These are phyloP conservation scores for Temnopleurus reevesii DNA, from an alignment of 53 echinoderm and acorn worm species.

Conservation along the genomic window DNA sequence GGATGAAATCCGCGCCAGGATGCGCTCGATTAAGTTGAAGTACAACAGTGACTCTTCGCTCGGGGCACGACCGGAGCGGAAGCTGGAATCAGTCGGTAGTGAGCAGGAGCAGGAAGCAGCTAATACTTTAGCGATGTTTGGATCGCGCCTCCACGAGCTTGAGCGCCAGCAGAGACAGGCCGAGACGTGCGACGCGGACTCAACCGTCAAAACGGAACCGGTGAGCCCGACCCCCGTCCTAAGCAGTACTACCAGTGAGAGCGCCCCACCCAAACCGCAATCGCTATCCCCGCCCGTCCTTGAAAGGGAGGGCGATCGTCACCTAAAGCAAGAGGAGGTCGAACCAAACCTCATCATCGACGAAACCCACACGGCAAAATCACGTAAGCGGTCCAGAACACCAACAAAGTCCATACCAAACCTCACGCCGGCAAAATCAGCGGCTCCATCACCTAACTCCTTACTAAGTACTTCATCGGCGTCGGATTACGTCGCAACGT, in stretches of 20 bases:
- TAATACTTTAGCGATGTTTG: conserved; percentile 1
- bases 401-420: conserved; percentile 49
- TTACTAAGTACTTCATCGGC: neutral
- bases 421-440: neutral
- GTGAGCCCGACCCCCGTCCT: conserved; percentile 19
- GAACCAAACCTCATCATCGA: conserved; percentile 42
- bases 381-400: conserved; percentile 37
- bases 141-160: neutral
- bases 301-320: conserved; percentile 36
- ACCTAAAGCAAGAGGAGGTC: neutral
- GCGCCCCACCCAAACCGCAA: neutral
- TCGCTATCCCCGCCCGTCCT: conserved; percentile 40
- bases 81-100: conserved; percentile 28
- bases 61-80: conserved; percentile 5
- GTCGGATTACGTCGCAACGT: neutral
- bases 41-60: conserved; percentile 37
- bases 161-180: neutral
- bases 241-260: conserved; percentile 51
- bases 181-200: conserved; percentile 51
- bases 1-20: conserved; percentile 26
- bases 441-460: neutral
- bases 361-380: neutral
- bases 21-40: conserved; percentile 49
- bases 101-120: conserved; percentile 44
- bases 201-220: conserved; percentile 38